These are phyloP conservation scores for Onychorhynchus coronatus DNA, from an alignment of 2,113 vertebrate species.

Conservation along the genomic window DNA sequence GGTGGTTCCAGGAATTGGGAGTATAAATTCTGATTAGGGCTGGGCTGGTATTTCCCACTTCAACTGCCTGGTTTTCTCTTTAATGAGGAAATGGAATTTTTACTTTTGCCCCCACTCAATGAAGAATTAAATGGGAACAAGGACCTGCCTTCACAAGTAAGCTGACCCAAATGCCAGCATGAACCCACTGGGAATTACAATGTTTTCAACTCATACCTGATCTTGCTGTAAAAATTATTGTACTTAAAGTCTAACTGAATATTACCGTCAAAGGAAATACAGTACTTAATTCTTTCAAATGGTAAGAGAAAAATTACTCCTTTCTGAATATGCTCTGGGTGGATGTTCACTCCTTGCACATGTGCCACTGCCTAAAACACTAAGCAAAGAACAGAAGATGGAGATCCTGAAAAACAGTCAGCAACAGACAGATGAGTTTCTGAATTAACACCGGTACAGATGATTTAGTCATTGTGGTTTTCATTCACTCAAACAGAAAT, in stretches of 20 bases:
- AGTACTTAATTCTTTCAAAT: background rate
- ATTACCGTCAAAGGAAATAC: background rate
- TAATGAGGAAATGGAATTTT: slow-evolving; percentile 44
- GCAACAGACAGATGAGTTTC: background rate
- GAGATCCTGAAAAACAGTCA: background rate
- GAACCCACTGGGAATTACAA: background rate
- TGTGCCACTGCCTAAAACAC: background rate
- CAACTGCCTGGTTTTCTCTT: slow-evolving; percentile 52
- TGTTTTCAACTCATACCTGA: background rate
- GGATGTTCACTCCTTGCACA: background rate
- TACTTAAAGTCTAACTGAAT: background rate
- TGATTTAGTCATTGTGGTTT: background rate
- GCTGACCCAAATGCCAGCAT: background rate
- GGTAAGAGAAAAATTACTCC: background rate
- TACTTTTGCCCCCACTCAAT: background rate
- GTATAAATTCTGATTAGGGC: slow-evolving; percentile 59
- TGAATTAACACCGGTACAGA: background rate
- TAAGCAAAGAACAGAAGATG: background rate
- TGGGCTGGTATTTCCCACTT: slow-evolving; percentile 67
- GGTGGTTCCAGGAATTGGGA: slow-evolving; percentile 65
- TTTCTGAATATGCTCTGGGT: background rate
- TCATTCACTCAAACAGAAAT: background rate
- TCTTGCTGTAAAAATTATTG: background rate
- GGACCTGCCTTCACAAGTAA: background rate
- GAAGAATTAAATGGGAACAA: background rate